Evolutionary conservation across 2,888 invertebrate genomes (phyloP).

Genomic region (Chloromyia formosa): DNA sequence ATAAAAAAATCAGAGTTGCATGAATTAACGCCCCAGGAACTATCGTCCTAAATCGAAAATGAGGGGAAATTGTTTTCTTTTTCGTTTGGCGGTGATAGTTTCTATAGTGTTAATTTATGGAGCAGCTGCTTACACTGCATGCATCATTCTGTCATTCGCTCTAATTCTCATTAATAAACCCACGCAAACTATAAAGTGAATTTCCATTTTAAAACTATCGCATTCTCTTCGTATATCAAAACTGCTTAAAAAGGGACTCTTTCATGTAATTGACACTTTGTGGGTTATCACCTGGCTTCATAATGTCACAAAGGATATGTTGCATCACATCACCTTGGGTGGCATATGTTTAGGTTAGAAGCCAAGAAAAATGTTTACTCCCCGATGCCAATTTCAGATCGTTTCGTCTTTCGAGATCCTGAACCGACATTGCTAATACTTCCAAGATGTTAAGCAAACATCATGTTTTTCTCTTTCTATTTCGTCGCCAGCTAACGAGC

Average conservation of each 20-base stretch:
- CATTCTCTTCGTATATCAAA: neutral
- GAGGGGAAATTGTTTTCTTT: too few relatives aligned
- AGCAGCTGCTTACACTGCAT: too few relatives aligned
- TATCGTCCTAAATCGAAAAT: too few relatives aligned
- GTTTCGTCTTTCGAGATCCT: slow-evolving; percentile 6
- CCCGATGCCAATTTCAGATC: slow-evolving; percentile 25
- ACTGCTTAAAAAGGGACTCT: neutral
- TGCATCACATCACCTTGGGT: neutral
- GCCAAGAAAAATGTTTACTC: neutral
- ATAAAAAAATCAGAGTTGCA: too few relatives aligned
- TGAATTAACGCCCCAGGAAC: too few relatives aligned
- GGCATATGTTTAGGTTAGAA: neutral
- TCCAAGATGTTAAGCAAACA: neutral
- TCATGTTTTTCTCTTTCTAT: neutral
- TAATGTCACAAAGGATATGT: neutral
- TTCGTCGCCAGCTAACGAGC: slow-evolving; percentile 19
- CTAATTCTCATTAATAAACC: too few relatives aligned
- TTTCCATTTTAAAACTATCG: too few relatives aligned
- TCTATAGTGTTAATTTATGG: too few relatives aligned
- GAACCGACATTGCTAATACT: slow-evolving; percentile 8
- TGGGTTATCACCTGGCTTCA: neutral
- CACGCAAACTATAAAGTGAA: too few relatives aligned
- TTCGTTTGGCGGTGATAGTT: too few relatives aligned
- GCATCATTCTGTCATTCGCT: too few relatives aligned
- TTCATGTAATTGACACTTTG: neutral